Conservation (phyloP, 2,113 vertebrate genomes). For the Glareola pratincola region DNA sequence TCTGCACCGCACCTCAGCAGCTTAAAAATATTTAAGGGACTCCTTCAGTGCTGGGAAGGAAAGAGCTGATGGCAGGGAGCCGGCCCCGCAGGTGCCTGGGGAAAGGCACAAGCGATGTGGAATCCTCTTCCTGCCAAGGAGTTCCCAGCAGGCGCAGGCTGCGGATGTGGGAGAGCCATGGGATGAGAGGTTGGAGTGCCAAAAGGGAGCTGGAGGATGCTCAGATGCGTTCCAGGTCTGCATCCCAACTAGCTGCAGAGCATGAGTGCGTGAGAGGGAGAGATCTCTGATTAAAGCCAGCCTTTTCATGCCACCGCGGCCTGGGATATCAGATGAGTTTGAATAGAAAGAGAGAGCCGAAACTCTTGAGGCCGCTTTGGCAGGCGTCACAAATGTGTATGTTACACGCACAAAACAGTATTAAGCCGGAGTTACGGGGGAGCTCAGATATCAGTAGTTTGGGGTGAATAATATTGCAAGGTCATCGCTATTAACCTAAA, state of each 20-base stretch:
- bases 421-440: neutral
- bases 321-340: neutral
- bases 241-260: neutral
- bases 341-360: neutral
- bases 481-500: neutral
- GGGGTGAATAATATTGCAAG: neutral
- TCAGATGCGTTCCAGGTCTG: neutral
- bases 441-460: neutral
- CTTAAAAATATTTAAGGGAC: neutral
- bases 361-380: neutral
- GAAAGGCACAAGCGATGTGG: neutral
- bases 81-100: fast-evolving
- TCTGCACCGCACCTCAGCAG: neutral
- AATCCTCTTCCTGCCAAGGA: neutral
- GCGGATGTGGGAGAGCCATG: fast-evolving
- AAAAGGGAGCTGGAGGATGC: neutral
- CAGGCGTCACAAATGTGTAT: fast-evolving
- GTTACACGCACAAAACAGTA: neutral
- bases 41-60: neutral
- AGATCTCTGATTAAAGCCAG: neutral
- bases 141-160: neutral
- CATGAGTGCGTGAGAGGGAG: neutral
- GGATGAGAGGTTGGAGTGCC: fast-evolving
- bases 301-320: neutral
- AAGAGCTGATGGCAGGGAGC: neutral